A percentile compares a stretch with the other conserved stretches of the same genome.
phyloP scores from a whole-genome alignment of 2,113 vertebrate genomes.

The Myrmophylax atrothorax region DNA sequence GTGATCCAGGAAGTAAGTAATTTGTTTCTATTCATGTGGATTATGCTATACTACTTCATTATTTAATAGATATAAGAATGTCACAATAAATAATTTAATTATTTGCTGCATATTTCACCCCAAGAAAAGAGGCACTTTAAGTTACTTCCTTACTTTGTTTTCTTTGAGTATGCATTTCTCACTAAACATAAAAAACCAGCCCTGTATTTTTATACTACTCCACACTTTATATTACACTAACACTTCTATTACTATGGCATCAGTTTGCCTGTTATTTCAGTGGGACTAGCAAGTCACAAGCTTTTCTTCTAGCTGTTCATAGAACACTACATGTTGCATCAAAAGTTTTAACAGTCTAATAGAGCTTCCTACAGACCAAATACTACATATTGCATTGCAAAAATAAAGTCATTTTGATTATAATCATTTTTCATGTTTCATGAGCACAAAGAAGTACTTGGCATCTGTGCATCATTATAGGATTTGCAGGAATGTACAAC shows the following conservation, averaged over 20 bases:
- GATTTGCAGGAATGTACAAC: neutral
- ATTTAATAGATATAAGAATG: neutral
- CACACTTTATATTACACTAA: neutral
- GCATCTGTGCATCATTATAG: neutral
- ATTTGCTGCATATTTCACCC: neutral
- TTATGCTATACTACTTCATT: neutral
- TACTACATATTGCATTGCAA: neutral
- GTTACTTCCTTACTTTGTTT: neutral
- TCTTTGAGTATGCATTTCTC: neutral
- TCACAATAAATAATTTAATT: slow-evolving; percentile 14
- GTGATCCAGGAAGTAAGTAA: neutral
- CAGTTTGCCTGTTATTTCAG: neutral
- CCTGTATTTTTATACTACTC: neutral
- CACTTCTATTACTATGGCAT: neutral
- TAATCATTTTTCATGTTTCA: neutral
- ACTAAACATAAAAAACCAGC: neutral
- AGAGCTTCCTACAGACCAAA: neutral
- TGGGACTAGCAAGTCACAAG: neutral
- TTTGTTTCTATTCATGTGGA: neutral
- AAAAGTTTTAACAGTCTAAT: neutral
- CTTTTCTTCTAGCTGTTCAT: neutral
- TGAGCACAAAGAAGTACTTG: neutral
- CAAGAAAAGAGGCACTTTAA: neutral
- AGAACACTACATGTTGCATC: neutral
- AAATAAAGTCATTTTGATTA: neutral